A percentile compares a stretch with the other conserved stretches of the same genome.
Evolutionary conservation across 2,888 invertebrate species (phyloP).

Genomic region (Xiphydria camelus): DNA sequence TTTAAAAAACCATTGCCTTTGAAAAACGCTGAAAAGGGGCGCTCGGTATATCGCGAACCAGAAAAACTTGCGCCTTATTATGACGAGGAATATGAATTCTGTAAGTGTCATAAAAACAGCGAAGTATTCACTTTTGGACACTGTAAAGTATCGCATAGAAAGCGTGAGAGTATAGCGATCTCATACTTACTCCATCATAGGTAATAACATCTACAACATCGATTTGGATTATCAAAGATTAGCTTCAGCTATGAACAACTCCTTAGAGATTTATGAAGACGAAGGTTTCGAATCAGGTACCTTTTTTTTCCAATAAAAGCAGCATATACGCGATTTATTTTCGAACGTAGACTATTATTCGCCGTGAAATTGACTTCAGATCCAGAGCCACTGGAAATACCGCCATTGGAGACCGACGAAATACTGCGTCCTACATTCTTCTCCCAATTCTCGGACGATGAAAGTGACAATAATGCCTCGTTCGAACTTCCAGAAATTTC

Average conservation of each 20-base stretch:
- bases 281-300: slow-evolving; percentile 35
- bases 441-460: slow-evolving; percentile 5
- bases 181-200: no score
- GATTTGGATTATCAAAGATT: slow-evolving; percentile 20
- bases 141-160: no score
- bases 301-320: no score
- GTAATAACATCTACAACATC: slow-evolving; percentile 20
- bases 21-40: slow-evolving; percentile 11
- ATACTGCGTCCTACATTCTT: no score
- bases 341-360: no score
- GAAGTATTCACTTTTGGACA: not conserved
- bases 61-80: slow-evolving; percentile 28
- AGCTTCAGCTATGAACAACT: slow-evolving; percentile 8
- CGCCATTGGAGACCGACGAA: no score
- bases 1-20: slow-evolving; percentile 33
- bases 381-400: no score
- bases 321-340: no score
- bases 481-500: slow-evolving; percentile 25
- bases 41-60: slow-evolving; percentile 24
- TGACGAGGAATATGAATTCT: slow-evolving; percentile 22
- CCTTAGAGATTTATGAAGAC: slow-evolving; percentile 21
- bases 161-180: no score
- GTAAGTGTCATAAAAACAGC: slow-evolving; percentile 18
- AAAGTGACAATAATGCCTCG: not conserved
- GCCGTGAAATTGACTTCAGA: no score